Percentiles rank a stretch among this genome's conserved stretches.
phyloP scores from a whole-genome alignment of 2,113 vertebrate genomes.

The Heterochromis multidens region DNA sequence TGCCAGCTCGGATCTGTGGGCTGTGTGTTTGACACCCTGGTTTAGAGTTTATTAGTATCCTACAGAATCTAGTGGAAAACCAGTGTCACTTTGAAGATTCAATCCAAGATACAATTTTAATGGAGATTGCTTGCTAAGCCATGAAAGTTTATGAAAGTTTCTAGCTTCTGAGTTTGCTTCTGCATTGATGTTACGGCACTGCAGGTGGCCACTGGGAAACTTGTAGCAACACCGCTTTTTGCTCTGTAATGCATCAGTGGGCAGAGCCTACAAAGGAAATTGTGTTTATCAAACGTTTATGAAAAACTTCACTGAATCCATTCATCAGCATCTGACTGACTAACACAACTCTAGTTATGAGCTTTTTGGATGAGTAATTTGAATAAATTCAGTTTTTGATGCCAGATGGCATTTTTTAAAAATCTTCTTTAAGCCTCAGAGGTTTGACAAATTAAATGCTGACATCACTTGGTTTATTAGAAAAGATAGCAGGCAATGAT shows the following conservation, averaged over 20 bases:
- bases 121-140: background rate
- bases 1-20: background rate
- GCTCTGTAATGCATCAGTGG: background rate
- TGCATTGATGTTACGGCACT: background rate
- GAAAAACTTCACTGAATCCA: background rate
- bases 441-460: background rate
- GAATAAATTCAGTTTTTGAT: background rate
- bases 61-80: background rate
- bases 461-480: constrained; percentile 5
- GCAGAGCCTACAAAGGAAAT: background rate
- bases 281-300: background rate
- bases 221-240: background rate
- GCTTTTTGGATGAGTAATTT: constrained; percentile 6
- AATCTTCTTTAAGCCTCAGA: background rate
- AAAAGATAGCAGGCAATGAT: background rate
- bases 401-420: background rate
- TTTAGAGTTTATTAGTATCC: background rate
- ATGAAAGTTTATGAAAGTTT: background rate
- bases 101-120: background rate
- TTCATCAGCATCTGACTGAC: background rate
- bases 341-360: background rate
- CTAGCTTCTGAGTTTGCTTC: background rate
- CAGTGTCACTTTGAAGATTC: background rate
- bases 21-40: background rate
- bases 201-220: background rate